Conservation (phyloP, 2,888 invertebrate genomes). For the Drosophila acutilabella region DNA sequence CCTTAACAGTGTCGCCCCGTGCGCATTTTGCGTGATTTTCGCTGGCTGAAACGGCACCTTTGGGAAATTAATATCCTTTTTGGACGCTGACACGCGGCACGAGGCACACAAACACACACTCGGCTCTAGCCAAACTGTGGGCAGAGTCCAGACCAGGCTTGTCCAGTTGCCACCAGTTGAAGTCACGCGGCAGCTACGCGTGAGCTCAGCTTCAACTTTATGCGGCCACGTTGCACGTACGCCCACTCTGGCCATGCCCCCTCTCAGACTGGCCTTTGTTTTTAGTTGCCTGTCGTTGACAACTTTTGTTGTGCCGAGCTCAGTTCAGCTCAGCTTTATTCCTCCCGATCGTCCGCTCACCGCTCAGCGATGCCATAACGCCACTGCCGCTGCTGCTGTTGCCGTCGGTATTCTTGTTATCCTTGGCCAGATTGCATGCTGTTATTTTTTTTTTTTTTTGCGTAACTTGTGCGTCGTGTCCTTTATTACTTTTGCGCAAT, state of each 20-base stretch:
- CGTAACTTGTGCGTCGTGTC: constrained; percentile 63
- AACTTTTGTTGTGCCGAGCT: constrained; percentile 66
- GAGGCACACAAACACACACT: constrained; percentile 19
- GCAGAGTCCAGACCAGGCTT: constrained; percentile 30
- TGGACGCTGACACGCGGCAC: constrained; percentile 73
- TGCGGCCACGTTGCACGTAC: constrained; percentile 76
- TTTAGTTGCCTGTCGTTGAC: constrained; percentile 71
- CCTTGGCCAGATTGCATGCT: constrained; percentile 70
- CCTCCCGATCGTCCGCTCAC: constrained; percentile 3
- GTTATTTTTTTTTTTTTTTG: constrained; percentile 57
- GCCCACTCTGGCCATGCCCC: constrained; percentile 29
- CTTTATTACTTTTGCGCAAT: constrained; percentile 81
- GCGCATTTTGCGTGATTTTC: constrained; percentile 75
- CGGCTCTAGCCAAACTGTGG: constrained; percentile 31
- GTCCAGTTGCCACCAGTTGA: constrained; percentile 33
- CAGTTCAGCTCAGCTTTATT: not conserved
- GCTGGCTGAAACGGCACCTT: constrained; percentile 79
- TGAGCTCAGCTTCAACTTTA: constrained; percentile 73
- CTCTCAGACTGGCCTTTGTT: constrained; percentile 62
- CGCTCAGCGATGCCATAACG: constrained; percentile 57
- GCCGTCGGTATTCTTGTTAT: constrained; percentile 65
- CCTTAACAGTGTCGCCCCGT: constrained; percentile 15
- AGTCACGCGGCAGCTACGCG: constrained; percentile 79
- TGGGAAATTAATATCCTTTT: constrained; percentile 84
- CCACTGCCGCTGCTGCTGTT: constrained; percentile 26